These are phyloP conservation scores for Lepidocyrtoides sp. DNA, from an alignment of 2,888 invertebrate species.

Conservation along the genomic window DNA sequence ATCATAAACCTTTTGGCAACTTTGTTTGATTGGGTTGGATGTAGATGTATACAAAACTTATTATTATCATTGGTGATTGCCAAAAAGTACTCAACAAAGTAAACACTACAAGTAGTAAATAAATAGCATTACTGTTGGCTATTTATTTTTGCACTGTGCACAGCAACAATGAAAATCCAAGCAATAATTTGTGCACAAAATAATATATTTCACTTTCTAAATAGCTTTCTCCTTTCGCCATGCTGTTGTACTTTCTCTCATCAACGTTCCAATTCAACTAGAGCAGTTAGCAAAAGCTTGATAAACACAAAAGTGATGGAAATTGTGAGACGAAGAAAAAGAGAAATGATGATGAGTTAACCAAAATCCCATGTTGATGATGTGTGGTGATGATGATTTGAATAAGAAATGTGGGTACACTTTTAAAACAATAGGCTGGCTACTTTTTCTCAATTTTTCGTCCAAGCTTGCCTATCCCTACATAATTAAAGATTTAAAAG, in stretches of 20 bases:
- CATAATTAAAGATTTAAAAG: conserved; percentile 54
- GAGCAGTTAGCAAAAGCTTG: not conserved
- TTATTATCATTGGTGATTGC: not conserved
- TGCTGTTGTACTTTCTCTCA: not conserved
- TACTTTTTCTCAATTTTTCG: not conserved
- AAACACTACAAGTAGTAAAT: not conserved
- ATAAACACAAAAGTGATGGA: not conserved
- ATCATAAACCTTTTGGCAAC: no score
- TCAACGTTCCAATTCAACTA: not conserved
- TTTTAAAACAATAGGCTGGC: not conserved
- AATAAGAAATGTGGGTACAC: conserved; percentile 2
- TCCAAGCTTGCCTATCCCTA: not conserved
- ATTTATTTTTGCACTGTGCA: not conserved
- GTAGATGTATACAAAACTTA: no score
- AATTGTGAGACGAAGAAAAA: not conserved
- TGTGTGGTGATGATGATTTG: conserved; percentile 4
- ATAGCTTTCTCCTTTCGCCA: not conserved
- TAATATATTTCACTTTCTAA: not conserved
- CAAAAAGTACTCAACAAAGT: not conserved
- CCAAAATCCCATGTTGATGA: conserved; percentile 27
- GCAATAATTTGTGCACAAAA: not conserved
- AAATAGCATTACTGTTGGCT: not conserved
- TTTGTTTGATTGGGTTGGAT: no score
- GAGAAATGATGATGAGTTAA: not conserved
- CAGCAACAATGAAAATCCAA: conserved; percentile 1